These are phyloP conservation scores for Agonopterix alstromeriana DNA, from an alignment of 2,888 invertebrate genomes.

Conservation along the genomic window DNA sequence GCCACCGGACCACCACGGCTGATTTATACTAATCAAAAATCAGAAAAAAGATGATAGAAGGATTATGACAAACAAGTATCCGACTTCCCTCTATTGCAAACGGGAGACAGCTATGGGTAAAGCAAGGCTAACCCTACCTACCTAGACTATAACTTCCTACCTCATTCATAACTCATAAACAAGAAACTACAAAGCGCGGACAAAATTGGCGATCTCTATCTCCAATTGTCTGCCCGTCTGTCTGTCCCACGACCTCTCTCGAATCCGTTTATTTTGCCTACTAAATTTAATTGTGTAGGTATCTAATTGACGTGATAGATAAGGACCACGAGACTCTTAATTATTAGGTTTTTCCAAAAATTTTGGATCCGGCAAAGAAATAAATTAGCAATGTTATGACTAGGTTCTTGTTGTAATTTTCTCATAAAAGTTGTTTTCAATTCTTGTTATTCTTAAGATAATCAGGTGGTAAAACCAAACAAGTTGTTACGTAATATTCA, in stretches of 20 bases:
- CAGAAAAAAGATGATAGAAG: too few species aligned
- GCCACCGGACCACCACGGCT: too few species aligned
- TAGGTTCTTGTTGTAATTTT: background rate
- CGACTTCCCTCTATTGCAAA: too few species aligned
- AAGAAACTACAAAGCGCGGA: constrained; percentile 43
- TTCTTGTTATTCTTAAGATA: too few species aligned
- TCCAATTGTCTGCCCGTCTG: constrained; percentile 25
- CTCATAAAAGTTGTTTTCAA: background rate
- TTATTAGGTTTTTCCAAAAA: constrained; percentile 26
- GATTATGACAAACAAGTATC: too few species aligned
- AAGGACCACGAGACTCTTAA: constrained; percentile 27
- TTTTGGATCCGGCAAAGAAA: constrained; percentile 6
- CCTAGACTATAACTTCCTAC: constrained; percentile 15
- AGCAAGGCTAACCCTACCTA: too few species aligned
- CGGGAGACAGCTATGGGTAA: too few species aligned
- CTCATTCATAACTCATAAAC: constrained; percentile 35
- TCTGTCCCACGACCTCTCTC: constrained; percentile 63
- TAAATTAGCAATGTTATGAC: background rate
- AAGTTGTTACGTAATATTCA: too few species aligned
- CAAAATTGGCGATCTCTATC: constrained; percentile 63
- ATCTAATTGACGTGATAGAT: constrained; percentile 26
- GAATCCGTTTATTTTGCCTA: constrained; percentile 23
- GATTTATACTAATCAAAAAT: too few species aligned
- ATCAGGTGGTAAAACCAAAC: too few species aligned
- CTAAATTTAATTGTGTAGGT: constrained; percentile 25